These are phyloP conservation scores for Catharus minimus DNA, from an alignment of 2,113 vertebrate species.

Conservation along the genomic window DNA sequence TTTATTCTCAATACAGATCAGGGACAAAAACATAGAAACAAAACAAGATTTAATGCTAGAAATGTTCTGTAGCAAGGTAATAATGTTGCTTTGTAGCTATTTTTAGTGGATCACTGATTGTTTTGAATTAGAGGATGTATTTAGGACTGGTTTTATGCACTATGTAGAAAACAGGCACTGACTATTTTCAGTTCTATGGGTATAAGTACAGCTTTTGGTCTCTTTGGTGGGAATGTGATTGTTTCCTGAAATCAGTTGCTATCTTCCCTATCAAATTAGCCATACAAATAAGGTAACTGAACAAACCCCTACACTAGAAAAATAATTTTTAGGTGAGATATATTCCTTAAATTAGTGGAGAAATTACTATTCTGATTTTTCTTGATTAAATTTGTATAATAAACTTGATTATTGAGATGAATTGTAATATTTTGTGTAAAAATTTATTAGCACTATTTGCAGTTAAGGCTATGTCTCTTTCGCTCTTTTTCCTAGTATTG, in stretches of 20 bases:
- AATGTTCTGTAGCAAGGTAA: neutral
- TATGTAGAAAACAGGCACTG: neutral
- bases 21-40: neutral
- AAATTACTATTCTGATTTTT: neutral
- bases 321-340: slow-evolving; percentile 12
- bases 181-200: neutral
- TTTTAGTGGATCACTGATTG: neutral
- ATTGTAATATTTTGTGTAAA: slow-evolving; percentile 1
- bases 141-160: neutral
- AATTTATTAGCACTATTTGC: neutral
- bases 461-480: neutral
- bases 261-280: neutral
- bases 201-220: neutral
- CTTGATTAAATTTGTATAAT: neutral
- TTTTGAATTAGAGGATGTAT: neutral
- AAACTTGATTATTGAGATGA: neutral
- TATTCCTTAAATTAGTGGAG: neutral
- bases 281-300: slow-evolving; percentile 19
- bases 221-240: neutral
- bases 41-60: neutral
- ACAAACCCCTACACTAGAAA: neutral
- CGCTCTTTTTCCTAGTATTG: neutral
- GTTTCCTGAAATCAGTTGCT: neutral
- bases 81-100: neutral
- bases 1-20: neutral